These are phyloP conservation scores for Tachystola acroxantha DNA, from an alignment of 2,888 invertebrate genomes.

Conservation along the genomic window DNA sequence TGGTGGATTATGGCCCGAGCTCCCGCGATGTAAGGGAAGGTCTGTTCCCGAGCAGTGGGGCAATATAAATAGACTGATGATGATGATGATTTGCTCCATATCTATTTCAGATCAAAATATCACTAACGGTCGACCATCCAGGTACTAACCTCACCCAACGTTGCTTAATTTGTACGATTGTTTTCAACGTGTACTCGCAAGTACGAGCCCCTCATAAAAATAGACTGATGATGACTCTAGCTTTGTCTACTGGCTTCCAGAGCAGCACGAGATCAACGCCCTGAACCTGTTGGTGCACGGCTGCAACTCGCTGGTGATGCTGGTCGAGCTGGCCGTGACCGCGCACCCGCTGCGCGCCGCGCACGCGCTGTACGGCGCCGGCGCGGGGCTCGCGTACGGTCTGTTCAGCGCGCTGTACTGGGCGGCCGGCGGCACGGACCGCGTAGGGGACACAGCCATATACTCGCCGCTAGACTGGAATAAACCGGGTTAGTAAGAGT, in stretches of 20 bases:
- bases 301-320: constrained; percentile 85
- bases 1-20: too few species aligned
- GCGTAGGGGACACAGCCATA: constrained; percentile 80
- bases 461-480: constrained; percentile 88
- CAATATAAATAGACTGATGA: too few species aligned
- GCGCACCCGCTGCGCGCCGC: constrained; percentile 84
- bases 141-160: too few species aligned
- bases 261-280: constrained; percentile 79
- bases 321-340: constrained; percentile 84
- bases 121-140: too few species aligned
- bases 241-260: too few species aligned
- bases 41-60: too few species aligned
- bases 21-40: too few species aligned
- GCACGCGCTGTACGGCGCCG: constrained; percentile 80
- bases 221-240: not conserved
- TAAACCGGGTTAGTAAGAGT: constrained; percentile 66
- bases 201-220: too few species aligned
- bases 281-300: constrained; percentile 86
- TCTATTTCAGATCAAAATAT: too few species aligned
- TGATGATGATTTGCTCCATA: too few species aligned
- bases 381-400: constrained; percentile 76
- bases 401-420: constrained; percentile 71
- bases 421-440: constrained; percentile 64
- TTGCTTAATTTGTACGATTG: too few species aligned
- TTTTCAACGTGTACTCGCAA: too few species aligned